These are phyloP conservation scores for Ardeotis arabs DNA, from an alignment of 2,113 vertebrate species.

Conservation along the genomic window DNA sequence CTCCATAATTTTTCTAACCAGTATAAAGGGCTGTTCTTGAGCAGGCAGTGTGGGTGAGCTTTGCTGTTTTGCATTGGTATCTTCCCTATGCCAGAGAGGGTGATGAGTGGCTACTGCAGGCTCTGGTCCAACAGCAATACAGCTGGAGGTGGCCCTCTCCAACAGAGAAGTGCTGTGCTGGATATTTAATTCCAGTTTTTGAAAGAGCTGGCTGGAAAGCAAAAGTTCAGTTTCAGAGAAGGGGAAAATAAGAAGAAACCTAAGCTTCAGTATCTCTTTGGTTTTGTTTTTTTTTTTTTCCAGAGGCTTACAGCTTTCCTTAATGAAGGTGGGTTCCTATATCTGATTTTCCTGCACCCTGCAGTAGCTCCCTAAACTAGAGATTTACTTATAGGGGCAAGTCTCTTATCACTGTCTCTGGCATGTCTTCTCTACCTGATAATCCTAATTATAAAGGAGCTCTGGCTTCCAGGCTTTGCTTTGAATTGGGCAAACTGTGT, in stretches of 20 bases:
- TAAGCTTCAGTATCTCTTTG: background rate
- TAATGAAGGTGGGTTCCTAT: background rate
- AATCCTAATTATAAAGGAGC: background rate
- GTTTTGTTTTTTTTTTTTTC: background rate
- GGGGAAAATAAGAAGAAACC: background rate
- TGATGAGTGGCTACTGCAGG: background rate
- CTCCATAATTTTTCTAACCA: background rate
- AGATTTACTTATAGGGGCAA: background rate
- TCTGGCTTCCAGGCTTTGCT: background rate
- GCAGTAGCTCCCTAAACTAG: background rate
- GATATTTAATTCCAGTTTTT: background rate
- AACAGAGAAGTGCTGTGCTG: background rate
- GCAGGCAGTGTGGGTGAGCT: background rate
- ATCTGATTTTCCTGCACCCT: background rate
- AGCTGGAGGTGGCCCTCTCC: background rate
- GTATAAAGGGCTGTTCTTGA: background rate
- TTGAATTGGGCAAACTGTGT: background rate
- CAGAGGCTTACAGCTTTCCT: background rate
- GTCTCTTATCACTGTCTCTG: background rate
- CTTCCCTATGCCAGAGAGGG: background rate
- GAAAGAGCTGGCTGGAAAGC: background rate
- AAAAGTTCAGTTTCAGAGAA: background rate
- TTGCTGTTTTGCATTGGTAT: background rate
- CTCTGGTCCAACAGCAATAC: background rate
- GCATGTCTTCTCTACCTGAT: background rate